Conservation (phyloP, 2,888 invertebrate species). For the Melanostoma mellinum region DNA sequence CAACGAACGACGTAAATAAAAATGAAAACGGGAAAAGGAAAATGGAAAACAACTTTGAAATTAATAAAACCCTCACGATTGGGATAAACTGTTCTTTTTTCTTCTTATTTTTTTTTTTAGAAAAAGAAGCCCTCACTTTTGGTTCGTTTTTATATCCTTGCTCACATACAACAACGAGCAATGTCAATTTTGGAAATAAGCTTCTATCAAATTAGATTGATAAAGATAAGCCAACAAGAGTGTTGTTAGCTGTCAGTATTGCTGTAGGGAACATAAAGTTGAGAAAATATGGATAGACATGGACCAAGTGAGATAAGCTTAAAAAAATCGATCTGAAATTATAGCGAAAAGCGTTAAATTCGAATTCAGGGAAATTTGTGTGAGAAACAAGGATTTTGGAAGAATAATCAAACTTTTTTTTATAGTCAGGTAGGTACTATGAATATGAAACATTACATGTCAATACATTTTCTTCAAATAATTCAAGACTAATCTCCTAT, state of each 20-base stretch:
- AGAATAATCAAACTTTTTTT: no score
- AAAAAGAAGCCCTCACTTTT: not conserved
- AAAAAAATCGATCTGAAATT: no score
- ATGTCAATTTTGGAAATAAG: slow-evolving; percentile 60
- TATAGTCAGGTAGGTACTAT: no score
- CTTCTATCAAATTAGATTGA: slow-evolving; percentile 63
- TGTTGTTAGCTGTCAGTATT: not conserved
- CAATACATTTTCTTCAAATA: no score
- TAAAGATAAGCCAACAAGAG: slow-evolving; percentile 23
- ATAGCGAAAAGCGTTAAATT: no score
- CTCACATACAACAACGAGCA: slow-evolving; percentile 42
- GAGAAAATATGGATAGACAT: not conserved
- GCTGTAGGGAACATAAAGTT: not conserved
- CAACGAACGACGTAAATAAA: not conserved
- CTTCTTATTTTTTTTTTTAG: not conserved
- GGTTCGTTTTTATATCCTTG: slow-evolving; percentile 11
- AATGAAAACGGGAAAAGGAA: slow-evolving; percentile 21
- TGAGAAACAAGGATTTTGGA: no score
- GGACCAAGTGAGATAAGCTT: no score
- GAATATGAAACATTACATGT: no score
- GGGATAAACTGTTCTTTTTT: not conserved
- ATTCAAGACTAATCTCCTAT: no score
- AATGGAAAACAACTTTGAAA: slow-evolving; percentile 49
- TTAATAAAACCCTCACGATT: slow-evolving; percentile 59
- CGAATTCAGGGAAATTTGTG: no score